Conservation (phyloP, 2,888 invertebrate genomes). For the Oasisia sp. region DNA sequence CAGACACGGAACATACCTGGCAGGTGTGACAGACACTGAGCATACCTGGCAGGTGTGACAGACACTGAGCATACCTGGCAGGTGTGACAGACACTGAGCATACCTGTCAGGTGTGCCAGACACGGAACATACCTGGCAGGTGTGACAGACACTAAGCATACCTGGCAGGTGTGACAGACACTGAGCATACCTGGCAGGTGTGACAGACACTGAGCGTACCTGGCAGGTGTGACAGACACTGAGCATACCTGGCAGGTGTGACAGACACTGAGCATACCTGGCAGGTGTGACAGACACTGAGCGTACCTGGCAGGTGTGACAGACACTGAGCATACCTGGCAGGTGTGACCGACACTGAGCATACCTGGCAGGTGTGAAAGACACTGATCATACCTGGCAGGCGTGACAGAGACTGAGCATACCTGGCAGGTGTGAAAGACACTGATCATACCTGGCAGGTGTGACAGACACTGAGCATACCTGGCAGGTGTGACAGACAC, state of each 20-base stretch:
- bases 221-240: not conserved
- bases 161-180: conserved; percentile 38
- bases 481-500: conserved; percentile 46
- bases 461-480: not conserved
- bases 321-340: conserved; percentile 30
- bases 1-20: conserved; percentile 30
- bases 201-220: not conserved
- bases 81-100: not conserved
- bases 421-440: conserved; percentile 40
- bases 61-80: conserved; percentile 41
- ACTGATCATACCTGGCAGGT: not conserved
- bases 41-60: conserved; percentile 37
- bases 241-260: conserved; percentile 42
- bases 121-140: conserved; percentile 37
- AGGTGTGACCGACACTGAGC: not conserved
- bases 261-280: conserved; percentile 35
- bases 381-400: not conserved
- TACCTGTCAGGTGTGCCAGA: not conserved
- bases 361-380: conserved; percentile 40
- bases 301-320: conserved; percentile 43
- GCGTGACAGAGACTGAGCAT: not conserved
- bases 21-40: conserved; percentile 46
- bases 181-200: conserved; percentile 38
- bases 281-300: not conserved
- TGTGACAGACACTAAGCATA: conserved; percentile 44